These are phyloP conservation scores for Hippocampus comes DNA, from an alignment of 2,113 vertebrate genomes.

Conservation along the genomic window DNA sequence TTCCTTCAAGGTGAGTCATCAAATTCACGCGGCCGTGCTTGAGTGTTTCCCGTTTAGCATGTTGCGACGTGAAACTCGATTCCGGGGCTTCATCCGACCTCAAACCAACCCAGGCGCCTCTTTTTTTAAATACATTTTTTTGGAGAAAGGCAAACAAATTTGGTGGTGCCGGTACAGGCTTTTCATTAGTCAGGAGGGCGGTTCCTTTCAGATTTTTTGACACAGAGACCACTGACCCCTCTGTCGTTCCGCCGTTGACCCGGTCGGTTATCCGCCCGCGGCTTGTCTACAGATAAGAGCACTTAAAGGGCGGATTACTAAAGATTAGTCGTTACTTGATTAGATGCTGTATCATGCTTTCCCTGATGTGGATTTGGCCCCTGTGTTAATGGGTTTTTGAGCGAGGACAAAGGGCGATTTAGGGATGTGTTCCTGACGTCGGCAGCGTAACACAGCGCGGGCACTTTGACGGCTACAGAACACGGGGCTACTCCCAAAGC, in stretches of 20 bases:
- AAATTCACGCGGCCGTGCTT: no score
- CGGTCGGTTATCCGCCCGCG: constrained; percentile 43
- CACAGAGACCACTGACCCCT: constrained; percentile 23
- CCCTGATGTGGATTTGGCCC: constrained; percentile 35
- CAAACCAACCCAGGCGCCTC: no score
- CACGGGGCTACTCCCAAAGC: constrained; percentile 53
- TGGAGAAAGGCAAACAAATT: no score
- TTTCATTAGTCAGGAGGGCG: background rate
- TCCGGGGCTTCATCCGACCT: no score
- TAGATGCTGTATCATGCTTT: constrained; percentile 37
- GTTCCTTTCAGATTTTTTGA: constrained; percentile 9
- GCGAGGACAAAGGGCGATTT: constrained; percentile 2
- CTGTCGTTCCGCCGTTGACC: constrained; percentile 30
- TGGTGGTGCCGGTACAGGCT: background rate
- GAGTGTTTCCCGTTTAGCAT: no score
- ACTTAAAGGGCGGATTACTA: constrained; percentile 53
- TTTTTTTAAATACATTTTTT: no score
- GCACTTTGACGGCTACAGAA: constrained; percentile 26
- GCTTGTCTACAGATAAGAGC: constrained; percentile 53
- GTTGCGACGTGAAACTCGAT: no score
- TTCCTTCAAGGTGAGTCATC: no score
- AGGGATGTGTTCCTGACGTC: constrained; percentile 8
- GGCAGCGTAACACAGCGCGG: background rate
- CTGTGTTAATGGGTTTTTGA: constrained; percentile 13
- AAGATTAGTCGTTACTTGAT: constrained; percentile 62